Conservation (phyloP, 1,140 invertebrate species). For the Drosophila erecta region DNA sequence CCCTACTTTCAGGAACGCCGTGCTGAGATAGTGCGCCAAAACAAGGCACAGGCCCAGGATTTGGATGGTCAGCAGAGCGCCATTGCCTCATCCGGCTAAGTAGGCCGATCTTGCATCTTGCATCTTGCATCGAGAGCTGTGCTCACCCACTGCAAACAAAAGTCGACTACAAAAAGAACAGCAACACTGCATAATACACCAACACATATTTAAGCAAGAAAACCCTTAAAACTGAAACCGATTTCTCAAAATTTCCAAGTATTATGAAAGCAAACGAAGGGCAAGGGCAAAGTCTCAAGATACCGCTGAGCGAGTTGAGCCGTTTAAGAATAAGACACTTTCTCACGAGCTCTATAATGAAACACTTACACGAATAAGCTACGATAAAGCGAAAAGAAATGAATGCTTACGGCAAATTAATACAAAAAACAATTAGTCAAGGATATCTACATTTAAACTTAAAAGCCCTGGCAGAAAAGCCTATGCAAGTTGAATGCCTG, state of each 20-base stretch:
- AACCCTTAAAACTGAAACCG: conserved; percentile 35
- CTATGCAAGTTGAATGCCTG: neutral
- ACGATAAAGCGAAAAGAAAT: conserved; percentile 15
- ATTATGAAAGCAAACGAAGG: conserved; percentile 51
- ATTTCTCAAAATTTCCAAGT: conserved; percentile 70
- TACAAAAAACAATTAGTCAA: conserved; percentile 49
- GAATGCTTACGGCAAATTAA: conserved; percentile 59
- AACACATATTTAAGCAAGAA: conserved; percentile 53
- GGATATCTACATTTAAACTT: conserved; percentile 38
- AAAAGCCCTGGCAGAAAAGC: conserved; percentile 12
- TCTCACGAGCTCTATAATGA: conserved; percentile 22
- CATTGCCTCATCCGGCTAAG: conserved; percentile 80
- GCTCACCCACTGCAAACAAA: conserved; percentile 22
- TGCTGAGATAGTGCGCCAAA: conserved; percentile 93
- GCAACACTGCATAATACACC: conserved; percentile 43
- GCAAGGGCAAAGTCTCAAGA: conserved; percentile 19
- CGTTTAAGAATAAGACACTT: conserved; percentile 33
- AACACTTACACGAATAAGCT: conserved; percentile 10
- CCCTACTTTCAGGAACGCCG: conserved; percentile 90
- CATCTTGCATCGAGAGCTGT: conserved; percentile 13
- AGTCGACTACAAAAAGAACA: conserved; percentile 15
- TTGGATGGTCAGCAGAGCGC: conserved; percentile 67
- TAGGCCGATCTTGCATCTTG: neutral
- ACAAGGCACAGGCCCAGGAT: conserved; percentile 87
- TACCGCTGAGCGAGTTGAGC: conserved; percentile 51